A percentile compares a stretch with the other conserved stretches of the same genome.
Conservation (phyloP, 2,797 vertebrate genomes). For the Adelosebastes latens region DNA sequence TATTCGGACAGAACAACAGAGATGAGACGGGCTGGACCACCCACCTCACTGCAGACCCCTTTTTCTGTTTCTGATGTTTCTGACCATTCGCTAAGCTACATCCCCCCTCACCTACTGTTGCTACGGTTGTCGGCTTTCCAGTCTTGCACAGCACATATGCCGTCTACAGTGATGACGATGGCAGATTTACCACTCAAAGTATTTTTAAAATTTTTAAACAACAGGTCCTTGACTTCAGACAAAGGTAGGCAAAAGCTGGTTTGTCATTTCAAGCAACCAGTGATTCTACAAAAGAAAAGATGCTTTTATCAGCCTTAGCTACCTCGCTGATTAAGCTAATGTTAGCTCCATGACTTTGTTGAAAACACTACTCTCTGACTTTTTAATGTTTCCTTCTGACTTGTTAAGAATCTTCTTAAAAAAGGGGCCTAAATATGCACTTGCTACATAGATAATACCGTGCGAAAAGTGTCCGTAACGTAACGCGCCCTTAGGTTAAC, state of each 20-base stretch:
- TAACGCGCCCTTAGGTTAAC: neutral
- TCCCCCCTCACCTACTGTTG: neutral
- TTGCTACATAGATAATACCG: neutral
- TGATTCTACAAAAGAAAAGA: too few relatives aligned
- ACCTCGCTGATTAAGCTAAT: neutral
- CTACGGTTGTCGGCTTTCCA: neutral
- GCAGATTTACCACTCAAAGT: neutral
- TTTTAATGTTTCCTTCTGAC: neutral
- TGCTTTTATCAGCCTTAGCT: neutral
- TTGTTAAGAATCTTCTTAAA: neutral
- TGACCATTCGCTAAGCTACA: neutral
- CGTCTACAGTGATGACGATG: neutral
- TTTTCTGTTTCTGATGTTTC: constrained; percentile 2
- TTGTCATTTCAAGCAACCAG: too few relatives aligned
- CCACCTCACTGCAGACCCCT: constrained; percentile 31
- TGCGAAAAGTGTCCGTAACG: neutral
- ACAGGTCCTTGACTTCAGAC: neutral
- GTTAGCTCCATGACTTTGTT: neutral
- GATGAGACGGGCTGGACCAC: constrained; percentile 59
- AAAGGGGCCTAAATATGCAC: neutral
- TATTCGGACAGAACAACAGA: constrained; percentile 6
- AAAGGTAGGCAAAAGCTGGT: too few relatives aligned
- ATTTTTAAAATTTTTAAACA: neutral
- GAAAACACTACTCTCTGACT: neutral
- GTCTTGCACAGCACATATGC: neutral